These are phyloP conservation scores for Uria aalge DNA, from an alignment of 2,113 vertebrate genomes.

Conservation along the genomic window DNA sequence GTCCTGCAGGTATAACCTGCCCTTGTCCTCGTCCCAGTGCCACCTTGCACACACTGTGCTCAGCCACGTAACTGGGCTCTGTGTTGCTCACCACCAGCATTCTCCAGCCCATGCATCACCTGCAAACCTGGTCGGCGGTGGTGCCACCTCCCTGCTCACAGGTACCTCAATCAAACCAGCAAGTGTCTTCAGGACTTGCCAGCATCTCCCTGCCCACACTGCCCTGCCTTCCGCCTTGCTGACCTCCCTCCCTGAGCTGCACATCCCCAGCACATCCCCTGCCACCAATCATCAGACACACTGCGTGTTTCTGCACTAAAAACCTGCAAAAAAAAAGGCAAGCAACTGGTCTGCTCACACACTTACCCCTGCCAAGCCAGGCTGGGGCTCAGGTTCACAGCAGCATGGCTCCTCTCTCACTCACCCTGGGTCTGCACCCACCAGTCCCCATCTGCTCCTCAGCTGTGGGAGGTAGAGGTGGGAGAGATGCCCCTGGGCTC, in stretches of 20 bases:
- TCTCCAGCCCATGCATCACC: not conserved
- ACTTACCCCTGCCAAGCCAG: not conserved
- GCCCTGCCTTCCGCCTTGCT: not conserved
- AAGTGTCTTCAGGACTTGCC: not conserved
- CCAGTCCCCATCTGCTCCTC: not conserved
- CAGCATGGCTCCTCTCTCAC: not conserved
- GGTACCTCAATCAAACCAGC: rapidly evolving
- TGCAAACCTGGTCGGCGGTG: not conserved
- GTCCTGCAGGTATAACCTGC: constrained; percentile 29
- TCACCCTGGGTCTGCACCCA: not conserved
- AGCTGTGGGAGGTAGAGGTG: not conserved
- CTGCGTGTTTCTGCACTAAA: not conserved
- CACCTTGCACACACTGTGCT: rapidly evolving
- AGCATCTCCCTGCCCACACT: not conserved
- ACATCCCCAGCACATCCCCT: not conserved
- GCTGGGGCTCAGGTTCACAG: not conserved
- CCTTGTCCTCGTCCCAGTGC: rapidly evolving
- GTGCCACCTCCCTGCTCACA: not conserved
- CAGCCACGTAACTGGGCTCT: not conserved
- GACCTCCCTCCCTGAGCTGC: not conserved
- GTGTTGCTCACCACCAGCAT: not conserved
- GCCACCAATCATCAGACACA: not conserved
- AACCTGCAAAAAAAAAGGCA: not conserved
- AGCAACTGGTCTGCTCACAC: not conserved
- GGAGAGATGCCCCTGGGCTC: not conserved